A percentile compares a stretch with the other conserved stretches of the same genome.
These are phyloP conservation scores for Poeciliopsis presidionis DNA, from an alignment of 2,797 vertebrate species.

Conservation along the genomic window DNA sequence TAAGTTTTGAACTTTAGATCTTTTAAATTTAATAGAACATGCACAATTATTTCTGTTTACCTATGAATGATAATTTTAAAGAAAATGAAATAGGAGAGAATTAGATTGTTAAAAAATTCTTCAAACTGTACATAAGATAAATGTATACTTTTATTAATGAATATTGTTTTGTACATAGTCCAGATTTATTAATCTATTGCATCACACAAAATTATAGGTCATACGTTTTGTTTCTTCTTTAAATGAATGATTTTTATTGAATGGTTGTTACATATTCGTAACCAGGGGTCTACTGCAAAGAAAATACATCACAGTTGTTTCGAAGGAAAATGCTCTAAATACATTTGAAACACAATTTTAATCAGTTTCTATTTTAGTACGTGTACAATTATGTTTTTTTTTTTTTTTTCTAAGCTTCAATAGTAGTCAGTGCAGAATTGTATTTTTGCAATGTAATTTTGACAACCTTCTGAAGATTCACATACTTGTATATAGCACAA, in stretches of 20 bases:
- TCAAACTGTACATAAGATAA: constrained; percentile 86
- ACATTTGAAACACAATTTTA: constrained; percentile 56
- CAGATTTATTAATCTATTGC: constrained; percentile 77
- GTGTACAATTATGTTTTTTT: constrained; percentile 60
- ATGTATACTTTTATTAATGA: constrained; percentile 82
- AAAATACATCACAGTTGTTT: constrained; percentile 58
- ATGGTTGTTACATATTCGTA: constrained; percentile 77
- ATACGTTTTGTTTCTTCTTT: constrained; percentile 58
- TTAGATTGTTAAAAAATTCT: constrained; percentile 75
- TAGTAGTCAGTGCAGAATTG: constrained; percentile 65
- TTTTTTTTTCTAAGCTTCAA: constrained; percentile 70
- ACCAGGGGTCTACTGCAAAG: constrained; percentile 63
- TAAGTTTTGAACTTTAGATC: constrained; percentile 21
- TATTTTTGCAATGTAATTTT: constrained; percentile 61
- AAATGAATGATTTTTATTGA: constrained; percentile 61
- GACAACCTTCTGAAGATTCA: constrained; percentile 61
- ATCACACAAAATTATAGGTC: constrained; percentile 57
- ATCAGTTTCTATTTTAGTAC: constrained; percentile 45
- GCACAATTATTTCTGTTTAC: constrained; percentile 52
- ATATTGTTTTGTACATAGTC: constrained; percentile 84
- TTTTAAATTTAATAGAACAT: constrained; percentile 20
- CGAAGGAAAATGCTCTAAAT: constrained; percentile 70
- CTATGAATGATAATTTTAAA: constrained; percentile 40
- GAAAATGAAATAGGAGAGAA: constrained; percentile 59
- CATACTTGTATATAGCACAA: constrained; percentile 61